These are phyloP conservation scores for Papilio glaucus DNA, from an alignment of 1,140 invertebrate genomes.

Conservation along the genomic window DNA sequence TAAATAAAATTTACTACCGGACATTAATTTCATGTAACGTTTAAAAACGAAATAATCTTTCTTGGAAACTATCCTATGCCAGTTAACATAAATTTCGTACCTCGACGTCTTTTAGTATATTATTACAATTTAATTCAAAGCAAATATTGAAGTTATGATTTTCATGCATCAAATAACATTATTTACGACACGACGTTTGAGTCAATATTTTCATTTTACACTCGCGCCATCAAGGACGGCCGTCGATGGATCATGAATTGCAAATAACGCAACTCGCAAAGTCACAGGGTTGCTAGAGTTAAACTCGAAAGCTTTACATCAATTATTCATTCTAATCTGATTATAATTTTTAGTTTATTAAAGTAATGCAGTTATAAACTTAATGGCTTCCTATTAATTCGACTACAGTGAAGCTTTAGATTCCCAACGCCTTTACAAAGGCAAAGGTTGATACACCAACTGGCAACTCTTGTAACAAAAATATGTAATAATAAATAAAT, in stretches of 20 bases:
- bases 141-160: slow-evolving; percentile 31
- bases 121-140: slow-evolving; percentile 25
- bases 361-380: not conserved
- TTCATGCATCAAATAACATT: slow-evolving; percentile 32
- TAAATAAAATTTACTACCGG: slow-evolving; percentile 11
- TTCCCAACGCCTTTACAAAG: too few species aligned
- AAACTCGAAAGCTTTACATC: not conserved
- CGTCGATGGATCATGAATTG: slow-evolving; percentile 19
- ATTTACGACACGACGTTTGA: slow-evolving; percentile 20
- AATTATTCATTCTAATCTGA: not conserved
- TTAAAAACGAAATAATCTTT: slow-evolving; percentile 1
- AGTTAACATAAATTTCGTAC: slow-evolving; percentile 14
- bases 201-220: slow-evolving; percentile 32
- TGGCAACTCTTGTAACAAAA: too few species aligned
- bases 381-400: too few species aligned
- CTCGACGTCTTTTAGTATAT: slow-evolving; percentile 3
- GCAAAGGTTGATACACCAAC: too few species aligned
- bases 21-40: not conserved
- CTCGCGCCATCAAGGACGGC: slow-evolving; percentile 7
- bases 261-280: slow-evolving; percentile 1
- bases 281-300: not conserved
- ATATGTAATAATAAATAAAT: too few species aligned
- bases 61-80: slow-evolving; percentile 2
- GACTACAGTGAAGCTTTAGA: too few species aligned
- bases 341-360: not conserved